Percentiles rank a stretch among this genome's conserved stretches.
phyloP scores from a whole-genome alignment of 1,140 invertebrate species.

The Varroa destructor region DNA sequence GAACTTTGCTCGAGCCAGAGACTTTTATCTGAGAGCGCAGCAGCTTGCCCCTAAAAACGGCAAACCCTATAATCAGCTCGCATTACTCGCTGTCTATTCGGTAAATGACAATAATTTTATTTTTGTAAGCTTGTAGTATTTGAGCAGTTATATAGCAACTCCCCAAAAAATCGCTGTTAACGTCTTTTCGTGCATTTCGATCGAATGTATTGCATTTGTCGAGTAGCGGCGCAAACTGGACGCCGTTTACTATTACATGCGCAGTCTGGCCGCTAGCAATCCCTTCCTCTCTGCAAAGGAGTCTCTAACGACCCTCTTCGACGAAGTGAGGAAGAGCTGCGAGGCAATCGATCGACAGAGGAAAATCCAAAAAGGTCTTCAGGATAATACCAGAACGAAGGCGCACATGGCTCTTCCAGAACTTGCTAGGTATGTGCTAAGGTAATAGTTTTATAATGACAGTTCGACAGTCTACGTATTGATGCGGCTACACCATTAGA shows the following conservation, averaged over 20 bases:
- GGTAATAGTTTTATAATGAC: neutral
- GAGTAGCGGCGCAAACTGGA: constrained; percentile 73
- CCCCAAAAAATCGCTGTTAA: neutral
- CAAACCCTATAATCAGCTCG: constrained; percentile 81
- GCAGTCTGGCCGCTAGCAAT: constrained; percentile 82
- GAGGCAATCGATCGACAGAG: constrained; percentile 3
- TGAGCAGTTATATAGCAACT: neutral
- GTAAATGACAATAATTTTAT: constrained; percentile 49
- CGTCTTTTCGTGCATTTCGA: neutral
- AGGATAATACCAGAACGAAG: constrained; percentile 30
- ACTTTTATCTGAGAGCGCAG: constrained; percentile 81
- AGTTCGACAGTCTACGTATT: too few species aligned
- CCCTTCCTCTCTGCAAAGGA: constrained; percentile 76
- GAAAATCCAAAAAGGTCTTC: constrained; percentile 26
- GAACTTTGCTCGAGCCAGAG: constrained; percentile 69
- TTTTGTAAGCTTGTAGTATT: constrained; percentile 5
- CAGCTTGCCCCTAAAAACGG: constrained; percentile 87
- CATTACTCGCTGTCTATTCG: constrained; percentile 73
- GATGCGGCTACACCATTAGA: too few species aligned
- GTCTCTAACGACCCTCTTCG: constrained; percentile 70
- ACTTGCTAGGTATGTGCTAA: neutral
- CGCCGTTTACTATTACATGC: constrained; percentile 92
- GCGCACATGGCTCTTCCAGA: constrained; percentile 7
- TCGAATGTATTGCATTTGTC: constrained; percentile 6
- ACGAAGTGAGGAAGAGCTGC: constrained; percentile 72